Percentiles rank a stretch among this genome's conserved stretches.
These are phyloP conservation scores for Leuciscus waleckii DNA, from an alignment of 2,797 vertebrate species.

Conservation along the genomic window DNA sequence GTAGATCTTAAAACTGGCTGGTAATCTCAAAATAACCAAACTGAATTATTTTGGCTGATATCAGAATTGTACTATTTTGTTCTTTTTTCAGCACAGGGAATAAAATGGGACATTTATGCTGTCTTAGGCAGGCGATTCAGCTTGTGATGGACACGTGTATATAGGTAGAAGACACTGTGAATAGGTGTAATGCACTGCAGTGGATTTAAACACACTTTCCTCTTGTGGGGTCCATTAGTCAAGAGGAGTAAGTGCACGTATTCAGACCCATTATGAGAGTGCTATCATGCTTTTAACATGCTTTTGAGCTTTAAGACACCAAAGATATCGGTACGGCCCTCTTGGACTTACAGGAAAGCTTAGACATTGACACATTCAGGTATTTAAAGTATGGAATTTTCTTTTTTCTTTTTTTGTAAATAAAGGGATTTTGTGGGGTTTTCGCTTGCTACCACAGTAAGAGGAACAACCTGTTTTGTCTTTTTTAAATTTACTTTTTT, in stretches of 20 bases:
- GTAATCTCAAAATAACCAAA: neutral
- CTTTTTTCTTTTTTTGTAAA: neutral
- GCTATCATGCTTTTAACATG: slow-evolving; percentile 10
- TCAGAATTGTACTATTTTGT: neutral
- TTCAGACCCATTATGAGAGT: neutral
- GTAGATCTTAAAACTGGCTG: neutral
- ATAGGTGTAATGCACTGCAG: neutral
- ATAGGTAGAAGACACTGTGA: neutral
- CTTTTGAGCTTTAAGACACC: neutral
- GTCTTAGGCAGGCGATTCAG: neutral
- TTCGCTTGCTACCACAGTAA: neutral
- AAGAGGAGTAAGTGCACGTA: slow-evolving; percentile 14
- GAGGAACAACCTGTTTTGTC: neutral
- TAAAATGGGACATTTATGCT: neutral
- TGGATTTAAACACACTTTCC: neutral
- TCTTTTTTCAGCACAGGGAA: neutral
- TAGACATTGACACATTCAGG: too few species aligned
- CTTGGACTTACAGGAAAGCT: neutral
- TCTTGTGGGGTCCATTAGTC: slow-evolving; percentile 1
- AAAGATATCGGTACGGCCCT: neutral
- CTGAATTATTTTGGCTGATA: neutral
- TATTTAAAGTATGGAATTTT: neutral
- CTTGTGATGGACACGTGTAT: neutral
- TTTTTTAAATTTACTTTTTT: neutral
- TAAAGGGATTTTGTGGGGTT: neutral